Evolutionary conservation across 2,113 vertebrate species (phyloP).

Genomic region (Lampris incognitus): DNA sequence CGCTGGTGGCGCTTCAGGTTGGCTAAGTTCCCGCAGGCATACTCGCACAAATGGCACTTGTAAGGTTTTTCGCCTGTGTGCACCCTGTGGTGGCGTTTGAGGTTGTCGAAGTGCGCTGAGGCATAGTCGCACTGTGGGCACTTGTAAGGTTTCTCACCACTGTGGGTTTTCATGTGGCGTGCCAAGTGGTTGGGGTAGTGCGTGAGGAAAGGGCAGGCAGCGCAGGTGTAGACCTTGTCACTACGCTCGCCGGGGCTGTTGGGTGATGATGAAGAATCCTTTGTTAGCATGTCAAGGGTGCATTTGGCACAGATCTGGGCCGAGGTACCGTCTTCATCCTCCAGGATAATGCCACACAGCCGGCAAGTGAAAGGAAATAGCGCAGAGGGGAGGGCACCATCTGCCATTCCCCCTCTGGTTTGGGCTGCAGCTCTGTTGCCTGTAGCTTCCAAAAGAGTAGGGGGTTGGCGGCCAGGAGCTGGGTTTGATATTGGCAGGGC

Average conservation of each 20-base stretch:
- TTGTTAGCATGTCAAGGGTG: conserved; percentile 87
- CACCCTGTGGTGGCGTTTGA: conserved; percentile 95
- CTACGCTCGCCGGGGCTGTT: conserved; percentile 80
- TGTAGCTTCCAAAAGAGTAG: conserved; percentile 42
- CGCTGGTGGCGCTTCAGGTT: conserved; percentile 97
- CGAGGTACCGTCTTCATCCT: conserved; percentile 89
- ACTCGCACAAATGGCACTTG: conserved; percentile 93
- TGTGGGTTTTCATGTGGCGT: conserved; percentile 98
- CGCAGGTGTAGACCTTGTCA: conserved; percentile 91
- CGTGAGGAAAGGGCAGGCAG: conserved; percentile 93
- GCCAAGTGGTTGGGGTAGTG: conserved; percentile 98
- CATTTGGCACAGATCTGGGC: conserved; percentile 91
- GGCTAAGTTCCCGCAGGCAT: conserved; percentile 96
- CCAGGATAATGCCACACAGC: conserved; percentile 90
- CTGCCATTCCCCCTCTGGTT: conserved; percentile 43
- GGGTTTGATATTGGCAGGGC: conserved; percentile 55
- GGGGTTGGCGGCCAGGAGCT: conserved; percentile 56
- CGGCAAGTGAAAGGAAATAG: conserved; percentile 93
- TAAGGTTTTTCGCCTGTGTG: conserved; percentile 94
- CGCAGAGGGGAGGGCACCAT: conserved; percentile 83
- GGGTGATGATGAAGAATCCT: conserved; percentile 75
- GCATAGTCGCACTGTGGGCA: conserved; percentile 95
- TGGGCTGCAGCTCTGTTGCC: conserved; percentile 8
- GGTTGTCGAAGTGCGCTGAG: conserved; percentile 96
- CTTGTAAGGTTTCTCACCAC: conserved; percentile 96